These are phyloP conservation scores for Eolophus roseicapilla DNA, from an alignment of 2,113 vertebrate species.

Conservation along the genomic window DNA sequence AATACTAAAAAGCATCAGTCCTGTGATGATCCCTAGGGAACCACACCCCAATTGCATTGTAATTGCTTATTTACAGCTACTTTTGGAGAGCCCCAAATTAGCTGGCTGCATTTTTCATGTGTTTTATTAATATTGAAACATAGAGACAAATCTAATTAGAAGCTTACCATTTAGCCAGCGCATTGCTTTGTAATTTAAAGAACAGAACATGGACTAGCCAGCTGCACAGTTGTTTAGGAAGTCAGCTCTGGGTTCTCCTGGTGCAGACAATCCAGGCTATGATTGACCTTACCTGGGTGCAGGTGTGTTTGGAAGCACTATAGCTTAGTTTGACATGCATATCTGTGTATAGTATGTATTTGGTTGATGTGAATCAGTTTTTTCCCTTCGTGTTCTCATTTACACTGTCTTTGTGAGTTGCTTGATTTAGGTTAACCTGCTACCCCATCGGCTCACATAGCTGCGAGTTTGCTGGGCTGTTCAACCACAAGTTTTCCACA, in stretches of 20 bases:
- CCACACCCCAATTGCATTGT: not conserved
- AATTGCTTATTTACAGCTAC: constrained; percentile 6
- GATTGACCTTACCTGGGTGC: not conserved
- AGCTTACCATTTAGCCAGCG: constrained; percentile 26
- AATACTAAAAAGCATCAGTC: not conserved
- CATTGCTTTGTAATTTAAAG: constrained; percentile 25
- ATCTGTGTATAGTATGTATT: not conserved
- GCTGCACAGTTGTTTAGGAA: not conserved
- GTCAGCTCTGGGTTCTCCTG: not conserved
- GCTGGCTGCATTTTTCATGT: constrained; percentile 3
- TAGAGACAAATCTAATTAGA: constrained; percentile 44
- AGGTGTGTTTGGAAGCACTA: not conserved
- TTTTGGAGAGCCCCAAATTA: constrained; percentile 13
- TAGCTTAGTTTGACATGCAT: not conserved
- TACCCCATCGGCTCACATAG: not conserved
- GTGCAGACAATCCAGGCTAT: not conserved
- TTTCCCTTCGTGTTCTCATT: not conserved
- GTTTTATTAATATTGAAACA: constrained; percentile 49
- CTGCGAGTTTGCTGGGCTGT: not conserved
- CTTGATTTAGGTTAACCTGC: not conserved
- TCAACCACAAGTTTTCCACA: not conserved
- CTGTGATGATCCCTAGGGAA: not conserved
- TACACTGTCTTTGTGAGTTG: not conserved
- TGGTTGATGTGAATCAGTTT: not conserved
- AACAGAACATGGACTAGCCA: not conserved